phyloP scores from a whole-genome alignment of 2,797 vertebrate species.

The Onychomys arenicola region DNA sequence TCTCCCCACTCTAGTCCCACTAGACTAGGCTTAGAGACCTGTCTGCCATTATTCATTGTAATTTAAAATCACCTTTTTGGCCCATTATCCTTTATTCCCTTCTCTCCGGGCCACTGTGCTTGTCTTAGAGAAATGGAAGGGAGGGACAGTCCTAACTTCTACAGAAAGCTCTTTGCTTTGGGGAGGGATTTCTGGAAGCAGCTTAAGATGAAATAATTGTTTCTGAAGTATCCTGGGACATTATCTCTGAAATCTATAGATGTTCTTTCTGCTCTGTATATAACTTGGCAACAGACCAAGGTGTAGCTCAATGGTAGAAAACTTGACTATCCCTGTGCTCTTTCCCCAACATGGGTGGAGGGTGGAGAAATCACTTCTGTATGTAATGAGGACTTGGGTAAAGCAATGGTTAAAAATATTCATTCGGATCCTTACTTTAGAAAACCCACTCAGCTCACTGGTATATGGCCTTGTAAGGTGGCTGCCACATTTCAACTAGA shows the following conservation, averaged over 20 bases:
- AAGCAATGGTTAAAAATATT: neutral
- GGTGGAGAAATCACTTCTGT: neutral
- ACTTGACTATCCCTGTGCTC: neutral
- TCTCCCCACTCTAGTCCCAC: neutral
- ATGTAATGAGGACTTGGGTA: neutral
- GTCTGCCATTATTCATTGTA: neutral
- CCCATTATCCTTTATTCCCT: slow-evolving; percentile 7
- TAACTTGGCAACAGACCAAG: neutral
- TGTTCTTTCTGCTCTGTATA: slow-evolving; percentile 39
- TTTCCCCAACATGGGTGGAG: neutral
- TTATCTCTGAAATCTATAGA: slow-evolving; percentile 42
- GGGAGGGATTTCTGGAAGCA: slow-evolving; percentile 70
- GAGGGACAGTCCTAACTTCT: slow-evolving; percentile 56
- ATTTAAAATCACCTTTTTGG: slow-evolving; percentile 22
- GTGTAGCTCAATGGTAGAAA: neutral
- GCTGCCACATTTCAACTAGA: neutral
- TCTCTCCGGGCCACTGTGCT: slow-evolving; percentile 5
- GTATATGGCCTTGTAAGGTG: neutral
- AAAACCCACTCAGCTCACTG: neutral
- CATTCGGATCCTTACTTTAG: neutral
- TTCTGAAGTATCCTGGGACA: slow-evolving; percentile 60
- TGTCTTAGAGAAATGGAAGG: slow-evolving; percentile 47
- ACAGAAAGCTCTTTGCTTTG: slow-evolving; percentile 75
- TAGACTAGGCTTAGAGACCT: slow-evolving; percentile 2
- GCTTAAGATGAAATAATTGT: slow-evolving; percentile 34